Percentiles rank a stretch among this genome's conserved stretches.
phyloP scores from a whole-genome alignment of 1,140 invertebrate species.

The Drosophila ambigua region DNA sequence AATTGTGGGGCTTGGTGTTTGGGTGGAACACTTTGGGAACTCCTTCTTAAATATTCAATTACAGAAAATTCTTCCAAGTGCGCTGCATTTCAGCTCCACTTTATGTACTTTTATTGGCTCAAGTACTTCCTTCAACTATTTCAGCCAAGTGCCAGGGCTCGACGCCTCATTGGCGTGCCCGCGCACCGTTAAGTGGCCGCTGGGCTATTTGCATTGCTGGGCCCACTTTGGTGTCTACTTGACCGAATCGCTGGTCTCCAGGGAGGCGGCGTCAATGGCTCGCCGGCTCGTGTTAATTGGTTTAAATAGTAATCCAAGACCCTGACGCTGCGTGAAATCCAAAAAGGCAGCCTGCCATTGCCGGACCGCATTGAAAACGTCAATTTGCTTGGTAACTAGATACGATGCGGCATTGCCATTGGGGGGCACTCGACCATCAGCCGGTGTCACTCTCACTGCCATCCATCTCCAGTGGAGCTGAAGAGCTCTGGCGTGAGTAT shows the following conservation, averaged over 20 bases:
- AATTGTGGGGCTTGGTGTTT: no score
- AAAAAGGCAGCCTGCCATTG: constrained; percentile 15
- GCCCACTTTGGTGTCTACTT: constrained; percentile 36
- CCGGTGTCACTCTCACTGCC: not conserved
- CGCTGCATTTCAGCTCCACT: no score
- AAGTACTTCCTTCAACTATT: not conserved
- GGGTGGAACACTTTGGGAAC: not conserved
- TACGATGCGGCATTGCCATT: constrained; percentile 23
- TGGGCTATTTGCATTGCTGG: constrained; percentile 60
- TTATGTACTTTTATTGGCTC: not conserved
- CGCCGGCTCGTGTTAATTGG: constrained; percentile 67
- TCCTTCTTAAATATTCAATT: not conserved
- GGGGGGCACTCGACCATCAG: not conserved
- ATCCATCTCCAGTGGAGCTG: constrained; percentile 12
- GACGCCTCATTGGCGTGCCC: constrained; percentile 18
- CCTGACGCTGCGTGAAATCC: constrained; percentile 50
- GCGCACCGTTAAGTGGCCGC: constrained; percentile 58
- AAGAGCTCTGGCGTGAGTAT: constrained; percentile 7
- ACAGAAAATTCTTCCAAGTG: not conserved
- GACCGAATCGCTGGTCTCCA: constrained; percentile 36
- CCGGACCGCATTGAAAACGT: constrained; percentile 46
- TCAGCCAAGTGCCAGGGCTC: constrained; percentile 4
- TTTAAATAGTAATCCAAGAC: constrained; percentile 76
- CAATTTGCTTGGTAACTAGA: constrained; percentile 73
- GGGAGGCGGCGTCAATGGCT: constrained; percentile 38